phyloP scores from a whole-genome alignment of 2,113 vertebrate genomes.

The Narcine bancroftii region DNA sequence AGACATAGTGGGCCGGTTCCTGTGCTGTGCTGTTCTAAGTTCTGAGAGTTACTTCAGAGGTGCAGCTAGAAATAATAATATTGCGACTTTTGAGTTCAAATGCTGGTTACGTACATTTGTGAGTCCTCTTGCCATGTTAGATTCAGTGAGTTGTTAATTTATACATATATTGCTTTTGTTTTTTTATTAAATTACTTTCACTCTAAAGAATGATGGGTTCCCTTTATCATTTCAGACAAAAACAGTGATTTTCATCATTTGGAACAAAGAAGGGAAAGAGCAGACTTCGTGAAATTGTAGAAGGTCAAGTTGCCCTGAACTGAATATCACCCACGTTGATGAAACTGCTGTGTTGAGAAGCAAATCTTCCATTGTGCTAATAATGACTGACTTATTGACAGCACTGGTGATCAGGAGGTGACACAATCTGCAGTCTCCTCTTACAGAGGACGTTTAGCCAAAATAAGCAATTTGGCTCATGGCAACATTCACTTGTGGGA shows the following conservation, averaged over 20 bases:
- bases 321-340: not conserved
- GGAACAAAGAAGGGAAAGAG: too few relatives aligned
- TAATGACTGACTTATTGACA: not conserved
- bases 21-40: too few relatives aligned
- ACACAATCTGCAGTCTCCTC: not conserved
- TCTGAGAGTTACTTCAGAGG: too few relatives aligned
- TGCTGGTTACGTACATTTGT: not conserved
- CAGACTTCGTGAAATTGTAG: too few relatives aligned
- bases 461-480: not conserved
- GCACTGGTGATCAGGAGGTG: not conserved
- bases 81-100: not conserved
- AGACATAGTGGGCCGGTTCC: too few relatives aligned
- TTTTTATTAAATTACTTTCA: not conserved
- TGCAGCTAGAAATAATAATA: not conserved
- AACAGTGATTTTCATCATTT: too few relatives aligned
- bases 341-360: not conserved
- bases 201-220: too few relatives aligned
- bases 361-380: not conserved
- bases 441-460: not conserved
- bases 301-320: too few relatives aligned
- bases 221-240: too few relatives aligned
- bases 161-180: not conserved
- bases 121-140: not conserved
- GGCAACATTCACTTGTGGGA: not conserved
- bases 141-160: not conserved